Base-by-base conservation (phyloP, 1,140 invertebrate species). In the Sesamia nonagrioides region DNA sequence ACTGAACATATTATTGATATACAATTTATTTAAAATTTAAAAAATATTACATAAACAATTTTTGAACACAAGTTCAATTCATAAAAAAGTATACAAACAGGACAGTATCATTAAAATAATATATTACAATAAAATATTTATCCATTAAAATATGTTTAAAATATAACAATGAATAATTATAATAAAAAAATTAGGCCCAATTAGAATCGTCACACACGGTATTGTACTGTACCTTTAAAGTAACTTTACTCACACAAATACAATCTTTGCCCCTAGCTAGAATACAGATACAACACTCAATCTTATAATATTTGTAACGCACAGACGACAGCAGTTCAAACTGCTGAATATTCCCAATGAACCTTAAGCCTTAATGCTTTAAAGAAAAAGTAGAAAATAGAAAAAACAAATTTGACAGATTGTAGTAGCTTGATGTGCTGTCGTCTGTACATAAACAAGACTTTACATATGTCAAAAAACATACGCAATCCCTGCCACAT, bases 371-470 rank as follows among this genome's bases (percentile, higher is more conserved):
- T n/a, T n/a, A n/a, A n/a, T n/a, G n/a, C n/a, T n/a, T n/a, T n/a
- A n/a, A n/a, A n/a, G n/a, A n/a, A n/a, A n/a, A n/a, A n/a, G n/a
- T n/a, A n/a, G n/a, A n/a, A n/a, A n/a, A n/a, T n/a, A n/a, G n/a
- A n/a, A n/a, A n/a, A n/a, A n/a, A n/a, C n/a, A n/a, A n/a, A n/a
- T n/a, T n/a, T n/a, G n/a, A n/a, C n/a, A n/a, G n/a, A n/a, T n/a
- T n/a, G n/a, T n/a, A n/a, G n/a, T n/a, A n/a, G n/a, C n/a, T n/a
- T n/a, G n/a, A n/a, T n/a, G n/a, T n/a, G n/a, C n/a, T n/a, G n/a
- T n/a, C 69, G 81, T 81, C 86, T 8, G 86, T 63, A n/a, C 85
- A 84, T 17, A 88, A 71, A 45, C 82, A 85, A 33, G 63, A 5
- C 6, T 80, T 79, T 4, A 79, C 84, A 13, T 75, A 33, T 13